Conservation (phyloP, 2,113 vertebrate species). For the Edolisoma coerulescens region DNA sequence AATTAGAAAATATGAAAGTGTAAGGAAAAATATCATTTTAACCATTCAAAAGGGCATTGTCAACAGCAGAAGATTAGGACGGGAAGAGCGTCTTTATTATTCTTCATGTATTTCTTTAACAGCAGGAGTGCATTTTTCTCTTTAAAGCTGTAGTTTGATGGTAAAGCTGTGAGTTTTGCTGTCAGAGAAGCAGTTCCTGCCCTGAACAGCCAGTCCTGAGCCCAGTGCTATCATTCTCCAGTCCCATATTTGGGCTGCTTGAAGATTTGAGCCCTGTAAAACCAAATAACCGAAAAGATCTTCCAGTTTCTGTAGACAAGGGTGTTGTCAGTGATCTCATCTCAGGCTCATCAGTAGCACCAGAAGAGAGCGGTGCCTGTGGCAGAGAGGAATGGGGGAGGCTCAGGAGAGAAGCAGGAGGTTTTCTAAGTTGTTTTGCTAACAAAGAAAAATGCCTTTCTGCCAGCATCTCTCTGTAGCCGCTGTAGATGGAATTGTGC, state of each 20-base stretch:
- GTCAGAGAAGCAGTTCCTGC: background rate
- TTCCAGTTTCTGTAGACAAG: accelerated
- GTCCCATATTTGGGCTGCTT: background rate
- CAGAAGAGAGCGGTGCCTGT: background rate
- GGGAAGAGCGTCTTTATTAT: background rate
- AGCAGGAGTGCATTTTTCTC: background rate
- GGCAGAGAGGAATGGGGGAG: background rate
- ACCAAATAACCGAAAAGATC: background rate
- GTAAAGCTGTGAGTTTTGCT: background rate
- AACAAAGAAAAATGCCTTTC: background rate
- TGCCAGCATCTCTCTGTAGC: background rate
- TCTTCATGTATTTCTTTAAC: background rate
- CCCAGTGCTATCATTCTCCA: accelerated
- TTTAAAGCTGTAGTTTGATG: background rate
- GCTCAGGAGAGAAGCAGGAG: background rate
- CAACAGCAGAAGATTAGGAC: background rate
- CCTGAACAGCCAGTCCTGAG: background rate
- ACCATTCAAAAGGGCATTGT: background rate
- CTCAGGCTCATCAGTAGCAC: background rate
- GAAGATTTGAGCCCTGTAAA: background rate
- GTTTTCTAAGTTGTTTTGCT: background rate
- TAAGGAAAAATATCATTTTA: background rate
- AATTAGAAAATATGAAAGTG: background rate
- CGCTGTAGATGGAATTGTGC: background rate
- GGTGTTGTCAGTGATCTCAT: background rate